These are phyloP conservation scores for Luperina nickerlii DNA, from an alignment of 2,888 invertebrate species.

Conservation along the genomic window DNA sequence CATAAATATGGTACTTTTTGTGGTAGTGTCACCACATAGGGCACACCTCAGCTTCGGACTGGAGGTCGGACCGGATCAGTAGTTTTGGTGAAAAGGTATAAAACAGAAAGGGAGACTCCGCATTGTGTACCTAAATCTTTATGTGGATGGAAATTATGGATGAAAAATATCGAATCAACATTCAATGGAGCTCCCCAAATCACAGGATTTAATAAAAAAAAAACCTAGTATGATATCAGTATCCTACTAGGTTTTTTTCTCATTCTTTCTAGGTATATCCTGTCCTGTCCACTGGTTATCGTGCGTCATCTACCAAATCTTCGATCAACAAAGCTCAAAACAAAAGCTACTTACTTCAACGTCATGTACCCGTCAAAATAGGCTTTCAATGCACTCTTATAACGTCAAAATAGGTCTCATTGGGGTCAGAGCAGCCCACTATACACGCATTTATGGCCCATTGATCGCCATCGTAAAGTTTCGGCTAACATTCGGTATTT, in stretches of 20 bases:
- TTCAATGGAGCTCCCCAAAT: not conserved
- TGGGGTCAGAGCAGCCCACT: conserved; percentile 58
- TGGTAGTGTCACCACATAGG: conserved; percentile 39
- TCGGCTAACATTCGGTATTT: conserved; percentile 65
- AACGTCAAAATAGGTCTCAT: conserved; percentile 60
- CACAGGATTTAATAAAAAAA: too few species aligned
- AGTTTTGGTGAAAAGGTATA: not conserved
- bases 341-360: conserved; percentile 20
- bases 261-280: not conserved
- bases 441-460: conserved; percentile 59
- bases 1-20: conserved; percentile 42
- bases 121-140: not conserved
- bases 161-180: not conserved
- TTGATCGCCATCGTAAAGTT: conserved; percentile 68
- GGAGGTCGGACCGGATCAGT: too few species aligned
- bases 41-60: not conserved
- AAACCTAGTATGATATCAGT: too few species aligned
- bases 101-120: not conserved
- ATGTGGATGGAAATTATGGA: not conserved
- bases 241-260: not conserved
- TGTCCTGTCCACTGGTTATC: not conserved
- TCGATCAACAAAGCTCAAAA: conserved; percentile 12
- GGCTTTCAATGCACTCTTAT: conserved; percentile 41
- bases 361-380: conserved; percentile 51
- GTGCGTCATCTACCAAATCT: conserved; percentile 5